A percentile compares a stretch with the other conserved stretches of the same genome.
Conservation (phyloP, 2,797 vertebrate genomes). For the Syngnathus acus region DNA sequence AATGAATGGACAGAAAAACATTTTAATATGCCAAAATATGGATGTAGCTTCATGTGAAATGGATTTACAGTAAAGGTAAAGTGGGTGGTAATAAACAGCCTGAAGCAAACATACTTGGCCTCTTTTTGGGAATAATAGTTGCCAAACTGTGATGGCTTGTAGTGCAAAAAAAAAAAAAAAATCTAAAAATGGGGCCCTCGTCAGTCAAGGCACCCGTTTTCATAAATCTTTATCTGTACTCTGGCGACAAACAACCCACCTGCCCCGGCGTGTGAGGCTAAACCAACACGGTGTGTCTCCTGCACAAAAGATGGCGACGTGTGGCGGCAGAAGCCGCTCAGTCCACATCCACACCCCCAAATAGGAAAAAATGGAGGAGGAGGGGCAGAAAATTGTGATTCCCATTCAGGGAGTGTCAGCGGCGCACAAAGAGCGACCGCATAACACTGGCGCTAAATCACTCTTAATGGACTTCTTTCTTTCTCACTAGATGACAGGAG, state of each 20-base stretch:
- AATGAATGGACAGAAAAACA: too few species aligned
- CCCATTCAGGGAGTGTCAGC: conserved; percentile 71
- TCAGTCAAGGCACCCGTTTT: not conserved
- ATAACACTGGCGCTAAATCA: conserved; percentile 73
- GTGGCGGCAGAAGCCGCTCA: conserved; percentile 60
- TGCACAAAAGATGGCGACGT: conserved; percentile 65
- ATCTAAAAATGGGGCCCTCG: not conserved
- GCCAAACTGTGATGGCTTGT: not conserved
- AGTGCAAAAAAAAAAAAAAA: not conserved
- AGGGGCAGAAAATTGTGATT: conserved; percentile 55
- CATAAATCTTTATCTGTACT: conserved; percentile 2
- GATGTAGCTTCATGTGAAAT: too few species aligned
- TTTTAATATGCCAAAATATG: too few species aligned
- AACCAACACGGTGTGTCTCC: conserved; percentile 65
- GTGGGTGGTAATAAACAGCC: not conserved
- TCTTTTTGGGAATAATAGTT: not conserved
- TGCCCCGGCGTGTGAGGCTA: conserved; percentile 51
- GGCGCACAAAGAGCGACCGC: conserved; percentile 63
- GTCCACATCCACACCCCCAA: conserved; percentile 27
- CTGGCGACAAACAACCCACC: not conserved
- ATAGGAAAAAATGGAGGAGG: conserved; percentile 37
- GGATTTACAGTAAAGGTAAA: too few species aligned
- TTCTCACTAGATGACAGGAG: conserved; percentile 67
- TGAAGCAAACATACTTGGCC: not conserved
- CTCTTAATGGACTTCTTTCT: conserved; percentile 75